Evolutionary conservation across 2,113 vertebrate species (phyloP).

Genomic region (Felis chaus): DNA sequence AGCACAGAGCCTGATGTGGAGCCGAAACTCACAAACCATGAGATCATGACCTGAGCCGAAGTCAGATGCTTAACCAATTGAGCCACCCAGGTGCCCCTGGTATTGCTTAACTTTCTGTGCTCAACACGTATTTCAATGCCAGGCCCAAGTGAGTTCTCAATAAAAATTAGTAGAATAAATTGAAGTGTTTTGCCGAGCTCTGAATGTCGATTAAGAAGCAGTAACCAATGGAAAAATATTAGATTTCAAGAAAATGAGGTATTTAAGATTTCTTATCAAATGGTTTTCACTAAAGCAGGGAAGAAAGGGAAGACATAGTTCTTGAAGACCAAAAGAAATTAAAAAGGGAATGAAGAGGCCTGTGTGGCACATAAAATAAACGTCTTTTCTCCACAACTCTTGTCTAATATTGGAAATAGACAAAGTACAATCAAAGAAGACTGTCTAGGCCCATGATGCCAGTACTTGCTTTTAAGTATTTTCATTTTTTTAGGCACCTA

Average conservation of each 20-base stretch:
- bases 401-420: not conserved
- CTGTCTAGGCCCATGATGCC: not conserved
- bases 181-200: not conserved
- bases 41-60: too few relatives aligned
- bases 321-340: not conserved
- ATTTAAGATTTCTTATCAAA: not conserved
- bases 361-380: not conserved
- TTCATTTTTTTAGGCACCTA: not conserved
- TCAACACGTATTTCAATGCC: not conserved
- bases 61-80: too few relatives aligned
- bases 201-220: slow-evolving; percentile 3
- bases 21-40: too few relatives aligned
- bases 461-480: not conserved
- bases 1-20: too few relatives aligned
- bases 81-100: not conserved
- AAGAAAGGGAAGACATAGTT: slow-evolving; percentile 17
- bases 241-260: slow-evolving; percentile 2
- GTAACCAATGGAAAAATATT: slow-evolving; percentile 7
- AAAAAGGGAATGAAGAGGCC: not conserved
- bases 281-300: slow-evolving; percentile 2
- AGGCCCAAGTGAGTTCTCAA: not conserved
- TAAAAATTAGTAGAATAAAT: not conserved
- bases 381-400: not conserved
- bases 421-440: not conserved
- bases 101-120: not conserved